Conservation (phyloP, 2,797 vertebrate genomes). For the Limosa lapponica region DNA sequence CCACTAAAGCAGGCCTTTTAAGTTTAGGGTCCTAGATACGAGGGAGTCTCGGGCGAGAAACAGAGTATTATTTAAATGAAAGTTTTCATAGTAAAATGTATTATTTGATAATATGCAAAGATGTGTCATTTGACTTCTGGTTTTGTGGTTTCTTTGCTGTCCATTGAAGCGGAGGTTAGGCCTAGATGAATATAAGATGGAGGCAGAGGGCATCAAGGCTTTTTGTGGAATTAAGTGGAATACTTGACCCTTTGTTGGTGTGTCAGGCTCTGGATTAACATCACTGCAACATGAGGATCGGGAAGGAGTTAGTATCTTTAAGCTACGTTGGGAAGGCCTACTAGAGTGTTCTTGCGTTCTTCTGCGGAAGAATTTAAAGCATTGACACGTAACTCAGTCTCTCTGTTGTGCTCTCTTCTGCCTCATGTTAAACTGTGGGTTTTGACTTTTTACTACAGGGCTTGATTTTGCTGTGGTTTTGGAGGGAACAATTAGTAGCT, state of each 20-base stretch:
- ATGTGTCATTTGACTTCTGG: neutral
- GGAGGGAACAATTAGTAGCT: neutral
- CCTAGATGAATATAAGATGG: neutral
- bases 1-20: neutral
- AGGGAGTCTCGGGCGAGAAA: neutral
- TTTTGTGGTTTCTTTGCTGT: neutral
- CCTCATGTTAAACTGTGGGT: neutral
- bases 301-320: neutral
- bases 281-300: accelerated
- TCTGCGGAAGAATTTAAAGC: neutral
- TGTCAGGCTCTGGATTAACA: neutral
- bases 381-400: neutral
- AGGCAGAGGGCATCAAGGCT: neutral
- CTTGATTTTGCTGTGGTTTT: neutral
- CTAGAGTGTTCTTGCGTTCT: neutral
- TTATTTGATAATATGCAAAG: neutral
- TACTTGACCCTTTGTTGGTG: neutral
- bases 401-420: neutral
- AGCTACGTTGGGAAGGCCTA: neutral
- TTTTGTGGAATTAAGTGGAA: neutral
- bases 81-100: neutral
- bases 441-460: neutral
- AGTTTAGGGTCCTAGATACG: neutral
- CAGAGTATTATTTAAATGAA: neutral
- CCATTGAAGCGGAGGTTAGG: neutral